phyloP scores from a whole-genome alignment of 1,140 invertebrate genomes.

The Neodiprion virginianus region DNA sequence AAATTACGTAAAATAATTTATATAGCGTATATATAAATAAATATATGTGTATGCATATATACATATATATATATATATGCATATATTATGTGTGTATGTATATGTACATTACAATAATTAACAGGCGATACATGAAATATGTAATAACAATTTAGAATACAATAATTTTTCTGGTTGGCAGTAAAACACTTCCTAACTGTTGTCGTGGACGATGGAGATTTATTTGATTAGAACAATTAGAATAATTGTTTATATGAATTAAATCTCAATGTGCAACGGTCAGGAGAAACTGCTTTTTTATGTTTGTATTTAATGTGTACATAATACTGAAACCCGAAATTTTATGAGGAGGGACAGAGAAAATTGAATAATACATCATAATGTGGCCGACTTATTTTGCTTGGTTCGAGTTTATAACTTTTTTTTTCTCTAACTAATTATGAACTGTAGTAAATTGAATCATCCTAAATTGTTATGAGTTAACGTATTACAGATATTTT shows the following conservation, averaged over 20 bases:
- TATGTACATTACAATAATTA: constrained; percentile 6
- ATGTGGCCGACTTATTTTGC: background rate
- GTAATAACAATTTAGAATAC: constrained; percentile 2
- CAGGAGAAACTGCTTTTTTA: background rate
- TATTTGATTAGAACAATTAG: background rate
- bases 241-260: background rate
- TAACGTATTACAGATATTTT: background rate
- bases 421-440: background rate
- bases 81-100: constrained; percentile 2
- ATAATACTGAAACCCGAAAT: constrained; percentile 1
- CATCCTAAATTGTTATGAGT: constrained; percentile 1
- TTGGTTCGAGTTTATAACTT: background rate
- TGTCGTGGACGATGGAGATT: constrained; percentile 5
- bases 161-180: background rate
- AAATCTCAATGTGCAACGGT: constrained; percentile 7
- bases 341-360: background rate
- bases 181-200: background rate
- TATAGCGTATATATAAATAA: background rate
- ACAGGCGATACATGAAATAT: background rate
- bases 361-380: background rate
- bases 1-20: constrained; percentile 8
- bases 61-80: background rate
- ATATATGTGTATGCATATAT: background rate
- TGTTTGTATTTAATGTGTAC: background rate
- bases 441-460: background rate